These are phyloP conservation scores for Halcyon leucocephala DNA, from an alignment of 2,797 vertebrate genomes.

Conservation along the genomic window DNA sequence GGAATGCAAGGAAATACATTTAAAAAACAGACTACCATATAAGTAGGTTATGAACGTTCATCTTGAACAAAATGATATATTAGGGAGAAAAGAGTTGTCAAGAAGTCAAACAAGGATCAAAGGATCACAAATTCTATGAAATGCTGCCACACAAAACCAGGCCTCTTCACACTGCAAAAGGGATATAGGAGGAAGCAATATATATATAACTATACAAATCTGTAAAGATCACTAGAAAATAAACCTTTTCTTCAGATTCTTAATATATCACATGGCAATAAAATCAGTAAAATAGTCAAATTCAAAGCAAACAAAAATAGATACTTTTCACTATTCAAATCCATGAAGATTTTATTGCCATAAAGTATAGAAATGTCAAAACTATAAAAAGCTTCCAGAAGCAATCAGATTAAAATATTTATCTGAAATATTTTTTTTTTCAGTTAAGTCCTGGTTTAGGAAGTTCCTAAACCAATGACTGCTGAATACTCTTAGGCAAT, in stretches of 20 bases:
- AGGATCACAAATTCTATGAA: background rate
- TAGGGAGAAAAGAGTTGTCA: background rate
- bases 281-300: background rate
- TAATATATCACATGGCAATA: background rate
- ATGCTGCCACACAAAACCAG: background rate
- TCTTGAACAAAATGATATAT: background rate
- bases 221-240: background rate
- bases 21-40: background rate
- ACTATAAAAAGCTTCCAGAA: background rate
- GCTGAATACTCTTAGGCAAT: background rate
- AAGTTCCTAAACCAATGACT: background rate
- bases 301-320: accelerated
- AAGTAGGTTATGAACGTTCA: background rate
- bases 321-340: background rate
- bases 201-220: background rate
- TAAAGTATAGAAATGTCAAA: background rate
- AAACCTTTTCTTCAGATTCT: background rate
- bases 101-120: background rate
- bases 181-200: accelerated
- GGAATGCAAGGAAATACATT: background rate
- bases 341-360: background rate
- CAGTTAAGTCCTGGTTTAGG: background rate
- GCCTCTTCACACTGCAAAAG: background rate
- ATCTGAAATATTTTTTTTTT: accelerated
- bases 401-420: background rate